phyloP scores from a whole-genome alignment of 2,797 vertebrate species.

The Sebastes minor region DNA sequence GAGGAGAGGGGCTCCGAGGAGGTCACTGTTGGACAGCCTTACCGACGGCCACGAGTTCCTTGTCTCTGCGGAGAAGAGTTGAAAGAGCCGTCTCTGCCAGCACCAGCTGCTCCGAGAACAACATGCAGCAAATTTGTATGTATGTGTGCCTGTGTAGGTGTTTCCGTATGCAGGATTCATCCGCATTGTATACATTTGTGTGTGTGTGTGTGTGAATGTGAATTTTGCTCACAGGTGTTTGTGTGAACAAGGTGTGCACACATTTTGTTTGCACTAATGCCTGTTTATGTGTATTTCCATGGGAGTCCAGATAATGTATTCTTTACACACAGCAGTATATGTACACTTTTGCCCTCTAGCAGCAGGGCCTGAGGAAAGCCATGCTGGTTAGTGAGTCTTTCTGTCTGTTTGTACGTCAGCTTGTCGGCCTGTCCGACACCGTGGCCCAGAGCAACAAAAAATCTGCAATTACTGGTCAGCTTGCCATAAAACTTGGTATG shows the following conservation, averaged over 20 bases:
- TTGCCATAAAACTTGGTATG: neutral
- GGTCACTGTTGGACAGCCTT: neutral
- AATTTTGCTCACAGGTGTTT: neutral
- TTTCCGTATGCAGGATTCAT: neutral
- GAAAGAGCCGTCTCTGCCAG: conserved; percentile 28
- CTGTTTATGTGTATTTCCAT: neutral
- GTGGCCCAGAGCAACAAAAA: neutral
- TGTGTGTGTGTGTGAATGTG: neutral
- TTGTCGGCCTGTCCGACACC: neutral
- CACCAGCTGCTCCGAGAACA: conserved; percentile 43
- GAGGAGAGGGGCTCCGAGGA: neutral
- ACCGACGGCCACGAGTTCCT: neutral
- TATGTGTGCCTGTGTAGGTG: neutral
- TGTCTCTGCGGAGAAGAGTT: conserved; percentile 31
- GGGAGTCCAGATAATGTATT: neutral
- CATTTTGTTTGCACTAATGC: neutral
- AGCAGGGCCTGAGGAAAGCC: neutral
- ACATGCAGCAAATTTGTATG: conserved; percentile 3
- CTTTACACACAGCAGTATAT: neutral
- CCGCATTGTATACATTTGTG: neutral
- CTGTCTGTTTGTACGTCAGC: neutral
- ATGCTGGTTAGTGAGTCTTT: neutral
- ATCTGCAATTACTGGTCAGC: neutral
- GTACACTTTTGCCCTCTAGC: neutral
- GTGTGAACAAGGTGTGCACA: neutral